Conservation (phyloP, 1,140 invertebrate species). For the Goniozus legneri region DNA sequence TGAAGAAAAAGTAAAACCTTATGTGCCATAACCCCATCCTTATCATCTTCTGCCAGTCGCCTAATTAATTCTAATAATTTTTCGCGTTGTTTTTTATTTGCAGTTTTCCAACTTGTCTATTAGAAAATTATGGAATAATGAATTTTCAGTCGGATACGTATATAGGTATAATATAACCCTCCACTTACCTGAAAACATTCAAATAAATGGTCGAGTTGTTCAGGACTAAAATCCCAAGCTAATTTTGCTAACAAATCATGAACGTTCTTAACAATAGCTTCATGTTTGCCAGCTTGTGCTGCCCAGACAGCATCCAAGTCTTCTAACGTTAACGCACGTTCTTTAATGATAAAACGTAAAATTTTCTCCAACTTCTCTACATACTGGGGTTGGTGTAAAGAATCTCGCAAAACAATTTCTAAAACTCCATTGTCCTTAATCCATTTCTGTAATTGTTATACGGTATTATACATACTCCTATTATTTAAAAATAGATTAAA, state of each 20-base stretch:
- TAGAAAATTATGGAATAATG: constrained; percentile 25
- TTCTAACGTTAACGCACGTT: constrained; percentile 83
- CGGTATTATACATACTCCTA: constrained; percentile 10
- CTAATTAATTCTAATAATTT: constrained; percentile 93
- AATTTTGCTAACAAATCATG: constrained; percentile 95
- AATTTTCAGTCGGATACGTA: not conserved
- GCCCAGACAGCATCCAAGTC: constrained; percentile 96
- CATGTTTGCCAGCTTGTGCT: constrained; percentile 92
- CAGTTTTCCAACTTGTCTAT: constrained; percentile 94
- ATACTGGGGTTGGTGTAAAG: constrained; percentile 95
- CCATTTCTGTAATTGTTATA: constrained; percentile 72
- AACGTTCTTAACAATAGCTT: constrained; percentile 95
- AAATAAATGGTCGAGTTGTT: constrained; percentile 95
- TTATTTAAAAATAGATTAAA: constrained; percentile 5
- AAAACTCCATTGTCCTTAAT: constrained; percentile 94
- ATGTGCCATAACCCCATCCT: constrained; percentile 97
- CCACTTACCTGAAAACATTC: constrained; percentile 87
- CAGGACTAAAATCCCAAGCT: constrained; percentile 97
- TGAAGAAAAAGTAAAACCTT: constrained; percentile 79
- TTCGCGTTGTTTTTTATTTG: constrained; percentile 93
- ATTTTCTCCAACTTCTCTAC: constrained; percentile 98
- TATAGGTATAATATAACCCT: constrained; percentile 1
- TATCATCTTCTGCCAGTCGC: constrained; percentile 94
- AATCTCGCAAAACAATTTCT: constrained; percentile 92
- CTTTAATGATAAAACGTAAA: constrained; percentile 93